These are phyloP conservation scores for Calliphora vicina DNA, from an alignment of 1,140 invertebrate genomes.

Conservation along the genomic window DNA sequence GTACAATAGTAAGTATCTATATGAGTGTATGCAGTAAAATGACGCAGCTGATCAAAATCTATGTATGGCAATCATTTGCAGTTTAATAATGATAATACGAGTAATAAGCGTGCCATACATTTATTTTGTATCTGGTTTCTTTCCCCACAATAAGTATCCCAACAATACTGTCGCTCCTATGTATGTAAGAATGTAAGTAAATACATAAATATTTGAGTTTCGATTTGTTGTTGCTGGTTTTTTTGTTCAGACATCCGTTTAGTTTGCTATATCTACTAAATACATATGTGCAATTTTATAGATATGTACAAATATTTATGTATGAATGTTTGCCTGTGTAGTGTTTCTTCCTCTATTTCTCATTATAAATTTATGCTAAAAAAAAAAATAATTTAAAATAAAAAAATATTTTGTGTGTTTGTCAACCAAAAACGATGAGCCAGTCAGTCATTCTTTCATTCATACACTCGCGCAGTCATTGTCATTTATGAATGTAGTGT, in stretches of 20 bases:
- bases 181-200: no score
- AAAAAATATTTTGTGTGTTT: background rate
- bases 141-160: background rate
- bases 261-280: background rate
- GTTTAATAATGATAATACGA: background rate
- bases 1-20: background rate
- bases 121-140: background rate
- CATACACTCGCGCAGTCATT: background rate
- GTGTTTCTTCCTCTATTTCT: background rate
- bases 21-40: background rate
- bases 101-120: background rate
- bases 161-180: no score
- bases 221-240: background rate
- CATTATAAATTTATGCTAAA: background rate
- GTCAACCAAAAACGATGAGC: constrained; percentile 6
- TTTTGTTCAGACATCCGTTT: background rate
- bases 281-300: no score
- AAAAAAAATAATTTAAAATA: background rate
- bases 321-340: no score
- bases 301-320: no score
- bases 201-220: background rate
- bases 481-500: background rate
- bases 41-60: constrained; percentile 7
- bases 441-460: background rate
- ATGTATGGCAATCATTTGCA: constrained; percentile 9